These are phyloP conservation scores for Naja naja DNA, from an alignment of 2,113 vertebrate genomes.

Conservation along the genomic window DNA sequence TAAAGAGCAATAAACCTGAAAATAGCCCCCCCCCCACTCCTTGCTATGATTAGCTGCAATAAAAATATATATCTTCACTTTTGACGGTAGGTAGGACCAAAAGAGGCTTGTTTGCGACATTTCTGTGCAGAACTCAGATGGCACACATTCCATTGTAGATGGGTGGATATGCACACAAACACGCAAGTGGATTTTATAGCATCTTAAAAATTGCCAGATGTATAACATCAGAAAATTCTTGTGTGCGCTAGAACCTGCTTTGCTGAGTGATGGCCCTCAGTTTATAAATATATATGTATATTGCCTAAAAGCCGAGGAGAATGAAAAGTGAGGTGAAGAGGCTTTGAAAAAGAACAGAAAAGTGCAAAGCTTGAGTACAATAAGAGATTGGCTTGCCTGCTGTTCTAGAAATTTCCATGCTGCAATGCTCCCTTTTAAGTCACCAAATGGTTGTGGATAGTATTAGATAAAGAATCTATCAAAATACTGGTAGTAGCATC, in stretches of 20 bases:
- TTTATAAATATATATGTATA: background rate
- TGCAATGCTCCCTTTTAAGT: background rate
- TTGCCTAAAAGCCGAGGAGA: background rate
- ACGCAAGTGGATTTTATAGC: background rate
- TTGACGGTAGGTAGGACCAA: background rate
- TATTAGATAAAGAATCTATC: background rate
- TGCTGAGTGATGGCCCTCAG: background rate
- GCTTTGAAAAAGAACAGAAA: background rate
- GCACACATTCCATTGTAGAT: background rate
- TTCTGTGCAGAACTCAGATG: background rate
- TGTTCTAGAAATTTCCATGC: background rate
- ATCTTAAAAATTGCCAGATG: background rate
- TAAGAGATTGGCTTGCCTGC: background rate
- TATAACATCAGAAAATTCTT: background rate
- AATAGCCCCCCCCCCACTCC: background rate
- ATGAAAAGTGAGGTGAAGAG: background rate
- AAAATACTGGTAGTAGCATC: too few species aligned
- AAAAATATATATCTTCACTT: background rate
- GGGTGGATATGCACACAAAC: background rate
- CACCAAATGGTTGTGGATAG: background rate
- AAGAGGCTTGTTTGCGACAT: background rate
- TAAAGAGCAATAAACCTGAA: background rate
- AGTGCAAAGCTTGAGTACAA: background rate
- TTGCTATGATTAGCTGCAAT: background rate
- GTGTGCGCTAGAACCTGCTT: background rate